Evolutionary conservation across 2,797 vertebrate genomes (phyloP), one percentile per base, ranked within the genome.

Genomic region (Eidolon dupreanum): DNA sequence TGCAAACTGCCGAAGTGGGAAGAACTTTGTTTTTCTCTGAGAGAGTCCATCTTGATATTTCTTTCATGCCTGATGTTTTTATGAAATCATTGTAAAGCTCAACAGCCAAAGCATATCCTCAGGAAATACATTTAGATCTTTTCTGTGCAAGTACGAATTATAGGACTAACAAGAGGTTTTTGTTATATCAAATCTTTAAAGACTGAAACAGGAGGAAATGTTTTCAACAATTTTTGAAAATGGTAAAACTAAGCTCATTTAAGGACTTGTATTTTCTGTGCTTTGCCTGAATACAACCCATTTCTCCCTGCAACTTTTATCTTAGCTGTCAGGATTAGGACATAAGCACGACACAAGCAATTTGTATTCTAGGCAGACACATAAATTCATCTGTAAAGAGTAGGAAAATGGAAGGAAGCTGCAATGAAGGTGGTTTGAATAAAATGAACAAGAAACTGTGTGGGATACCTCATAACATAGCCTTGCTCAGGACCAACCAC

Each of bases 311-410:
- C 66, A 88, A 95, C 33, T 89, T 95, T 88, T 85, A 41, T 96
- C 68, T 79, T 95, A 79, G 26, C 51, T 97, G 41, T 96, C 68
- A 92, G 73, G 63, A 66, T 26, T 2, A 65, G 74, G 88, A 75
- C 41, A 22, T 65, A 66, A 68, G 36, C 75, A 88, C 2, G 28
- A 33, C 73, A 81, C 77, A 49, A 77, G 38, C 16, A 81, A 91
- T 97, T 84, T 88, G 38, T 96, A 96, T 96, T 95, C 65, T 12
- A 70, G 36, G 31, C 33, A 73, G 85, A 91, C 55, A 75, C 43
- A 74, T 49, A 77, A 66, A 95, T 83, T 95, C 85, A 93, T 86
- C 88, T 89, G 59, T 95, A 59, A 92, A 83, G 94, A 83, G 43
- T 90, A 51, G 49, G 78, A 84, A 95, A 94, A 88, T 73, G 74